A percentile compares a stretch with the other conserved stretches of the same genome.
Conservation (phyloP, 1,140 invertebrate genomes). For the Cardiocondyla obscurior region DNA sequence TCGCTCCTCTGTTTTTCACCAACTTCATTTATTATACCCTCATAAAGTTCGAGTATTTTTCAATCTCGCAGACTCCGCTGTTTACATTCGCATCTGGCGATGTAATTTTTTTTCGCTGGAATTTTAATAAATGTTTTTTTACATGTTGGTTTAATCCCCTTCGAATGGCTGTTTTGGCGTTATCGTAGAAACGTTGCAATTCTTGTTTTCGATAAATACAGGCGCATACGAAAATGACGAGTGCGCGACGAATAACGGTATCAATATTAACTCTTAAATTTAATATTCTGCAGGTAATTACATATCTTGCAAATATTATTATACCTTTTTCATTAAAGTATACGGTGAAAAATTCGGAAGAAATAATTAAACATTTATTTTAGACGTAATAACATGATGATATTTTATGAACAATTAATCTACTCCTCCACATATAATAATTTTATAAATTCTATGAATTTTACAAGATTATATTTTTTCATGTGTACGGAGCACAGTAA, state of each 20-base stretch:
- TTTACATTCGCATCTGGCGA: slow-evolving; percentile 19
- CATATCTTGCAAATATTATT: background rate
- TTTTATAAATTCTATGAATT: background rate
- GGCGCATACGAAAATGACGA: background rate
- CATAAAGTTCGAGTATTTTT: slow-evolving; percentile 29
- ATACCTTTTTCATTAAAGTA: background rate
- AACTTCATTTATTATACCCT: slow-evolving; percentile 44
- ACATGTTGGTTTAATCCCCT: slow-evolving; percentile 2
- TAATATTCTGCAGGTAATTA: background rate
- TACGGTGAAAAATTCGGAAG: background rate
- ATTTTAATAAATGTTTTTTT: background rate
- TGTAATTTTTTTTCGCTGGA: background rate
- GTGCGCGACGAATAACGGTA: no score
- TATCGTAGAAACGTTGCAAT: background rate
- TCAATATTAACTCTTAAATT: background rate
- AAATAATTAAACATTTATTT: background rate
- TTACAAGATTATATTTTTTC: background rate
- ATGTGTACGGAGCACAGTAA: background rate
- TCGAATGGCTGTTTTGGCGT: background rate
- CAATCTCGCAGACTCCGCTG: slow-evolving; percentile 22
- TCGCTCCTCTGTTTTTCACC: background rate
- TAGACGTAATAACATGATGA: background rate
- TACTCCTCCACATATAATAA: background rate
- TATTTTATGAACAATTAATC: background rate
- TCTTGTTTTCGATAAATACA: background rate